Conservation (phyloP, 1,140 invertebrate genomes). For the Bicyclus anynana region DNA sequence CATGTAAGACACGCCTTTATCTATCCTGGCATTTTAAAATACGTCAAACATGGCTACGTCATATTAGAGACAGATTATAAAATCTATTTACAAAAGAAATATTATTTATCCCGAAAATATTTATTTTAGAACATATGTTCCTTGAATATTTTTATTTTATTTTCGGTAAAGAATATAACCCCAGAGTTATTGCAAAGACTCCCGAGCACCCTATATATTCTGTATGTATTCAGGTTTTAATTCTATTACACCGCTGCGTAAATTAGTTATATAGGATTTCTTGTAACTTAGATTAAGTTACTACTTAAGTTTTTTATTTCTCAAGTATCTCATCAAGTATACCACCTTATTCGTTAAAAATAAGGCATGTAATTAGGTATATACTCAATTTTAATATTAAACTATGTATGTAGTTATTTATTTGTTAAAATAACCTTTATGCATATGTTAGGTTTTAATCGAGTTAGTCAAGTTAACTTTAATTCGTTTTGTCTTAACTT, state of each 20-base stretch:
- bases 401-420: conserved; percentile 70
- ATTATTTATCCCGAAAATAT: no score
- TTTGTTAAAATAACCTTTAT: conserved; percentile 59
- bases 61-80: no score
- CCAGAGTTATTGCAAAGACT: no score
- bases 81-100: no score
- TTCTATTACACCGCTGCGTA: no score
- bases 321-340: conserved; percentile 43
- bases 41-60: no score
- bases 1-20: no score
- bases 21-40: no score
- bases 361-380: conserved; percentile 64
- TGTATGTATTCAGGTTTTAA: conserved; percentile 15
- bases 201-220: neutral
- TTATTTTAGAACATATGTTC: no score
- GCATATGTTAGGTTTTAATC: conserved; percentile 40
- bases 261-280: no score
- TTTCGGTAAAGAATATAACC: no score
- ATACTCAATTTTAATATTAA: conserved; percentile 35
- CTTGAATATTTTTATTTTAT: no score
- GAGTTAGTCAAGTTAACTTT: conserved; percentile 38
- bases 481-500: neutral
- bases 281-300: neutral
- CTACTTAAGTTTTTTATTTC: neutral
- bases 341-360: conserved; percentile 65